Conservation (phyloP, 2,888 invertebrate genomes). For the Ecliptopera silaceata region DNA sequence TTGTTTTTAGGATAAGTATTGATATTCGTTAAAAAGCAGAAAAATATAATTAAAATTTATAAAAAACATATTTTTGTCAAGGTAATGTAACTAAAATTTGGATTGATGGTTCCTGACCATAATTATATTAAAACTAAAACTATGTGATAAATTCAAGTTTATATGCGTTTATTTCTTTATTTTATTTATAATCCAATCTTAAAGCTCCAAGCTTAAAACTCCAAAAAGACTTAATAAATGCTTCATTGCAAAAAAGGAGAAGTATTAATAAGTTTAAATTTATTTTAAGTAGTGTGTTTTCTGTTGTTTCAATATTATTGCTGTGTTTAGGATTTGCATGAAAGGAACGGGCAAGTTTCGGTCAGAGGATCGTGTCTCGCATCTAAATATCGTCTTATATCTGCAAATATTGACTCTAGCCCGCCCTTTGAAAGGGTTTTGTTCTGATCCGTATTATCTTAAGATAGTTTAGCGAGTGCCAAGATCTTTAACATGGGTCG, state of each 20-base stretch:
- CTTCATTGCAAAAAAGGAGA: no score
- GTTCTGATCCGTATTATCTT: conserved; percentile 69
- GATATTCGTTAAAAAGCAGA: background rate
- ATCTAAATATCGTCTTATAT: conserved; percentile 81
- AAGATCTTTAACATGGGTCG: conserved; percentile 61
- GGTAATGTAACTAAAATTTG: no score
- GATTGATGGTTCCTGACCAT: no score
- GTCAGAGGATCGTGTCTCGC: conserved; percentile 75
- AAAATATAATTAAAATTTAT: no score
- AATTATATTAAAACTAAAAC: no score
- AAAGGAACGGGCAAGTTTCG: conserved; percentile 63
- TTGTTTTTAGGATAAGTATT: background rate
- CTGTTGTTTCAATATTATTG: conserved; percentile 1
- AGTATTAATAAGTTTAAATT: no score
- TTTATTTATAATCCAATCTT: no score
- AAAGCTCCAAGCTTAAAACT: no score
- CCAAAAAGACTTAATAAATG: no score
- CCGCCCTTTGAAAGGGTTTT: conserved; percentile 68
- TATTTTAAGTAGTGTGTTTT: background rate
- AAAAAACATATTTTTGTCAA: no score
- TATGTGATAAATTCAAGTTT: no score
- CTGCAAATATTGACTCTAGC: conserved; percentile 79
- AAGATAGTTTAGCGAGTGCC: conserved; percentile 71
- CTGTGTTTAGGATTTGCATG: conserved; percentile 36
- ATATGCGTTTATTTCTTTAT: no score